phyloP scores from a whole-genome alignment of 2,888 invertebrate genomes.

The Kryphioiulus occultus region DNA sequence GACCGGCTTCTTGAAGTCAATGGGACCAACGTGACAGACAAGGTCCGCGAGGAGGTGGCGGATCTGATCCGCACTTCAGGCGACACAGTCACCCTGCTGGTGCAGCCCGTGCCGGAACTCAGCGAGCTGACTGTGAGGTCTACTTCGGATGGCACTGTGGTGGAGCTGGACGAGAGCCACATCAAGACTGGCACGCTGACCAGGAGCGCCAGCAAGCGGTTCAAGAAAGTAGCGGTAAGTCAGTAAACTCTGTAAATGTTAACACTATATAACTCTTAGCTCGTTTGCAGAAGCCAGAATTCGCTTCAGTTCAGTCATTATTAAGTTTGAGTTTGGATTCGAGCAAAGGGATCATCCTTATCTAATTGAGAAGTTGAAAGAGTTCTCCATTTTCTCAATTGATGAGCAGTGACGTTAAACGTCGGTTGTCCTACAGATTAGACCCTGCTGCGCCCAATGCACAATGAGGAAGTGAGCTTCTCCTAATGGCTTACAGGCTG shows the following conservation, averaged over 20 bases:
- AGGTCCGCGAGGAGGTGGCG: conserved; percentile 88
- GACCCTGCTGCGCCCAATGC: no score
- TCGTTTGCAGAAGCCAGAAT: no score
- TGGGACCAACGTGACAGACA: conserved; percentile 81
- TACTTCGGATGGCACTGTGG: conserved; percentile 72
- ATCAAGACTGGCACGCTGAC: conserved; percentile 79
- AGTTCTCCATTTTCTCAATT: no score
- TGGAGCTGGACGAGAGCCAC: conserved; percentile 74
- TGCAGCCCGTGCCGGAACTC: conserved; percentile 91
- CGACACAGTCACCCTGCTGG: conserved; percentile 84
- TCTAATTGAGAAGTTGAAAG: no score
- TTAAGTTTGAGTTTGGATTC: no score
- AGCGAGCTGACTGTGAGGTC: conserved; percentile 85
- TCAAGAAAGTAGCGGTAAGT: conserved; percentile 55
- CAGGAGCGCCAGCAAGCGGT: conserved; percentile 71
- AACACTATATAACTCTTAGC: neutral
- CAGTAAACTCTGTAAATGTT: neutral
- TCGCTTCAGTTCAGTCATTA: no score
- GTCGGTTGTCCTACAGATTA: no score
- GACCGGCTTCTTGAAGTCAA: conserved; percentile 93
- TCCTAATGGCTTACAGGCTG: no score
- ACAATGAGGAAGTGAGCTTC: no score
- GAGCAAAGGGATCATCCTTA: no score
- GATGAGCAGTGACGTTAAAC: no score
- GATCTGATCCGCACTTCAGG: conserved; percentile 89